These are phyloP conservation scores for Cephus cinctus DNA, from an alignment of 1,140 invertebrate genomes.

Conservation along the genomic window DNA sequence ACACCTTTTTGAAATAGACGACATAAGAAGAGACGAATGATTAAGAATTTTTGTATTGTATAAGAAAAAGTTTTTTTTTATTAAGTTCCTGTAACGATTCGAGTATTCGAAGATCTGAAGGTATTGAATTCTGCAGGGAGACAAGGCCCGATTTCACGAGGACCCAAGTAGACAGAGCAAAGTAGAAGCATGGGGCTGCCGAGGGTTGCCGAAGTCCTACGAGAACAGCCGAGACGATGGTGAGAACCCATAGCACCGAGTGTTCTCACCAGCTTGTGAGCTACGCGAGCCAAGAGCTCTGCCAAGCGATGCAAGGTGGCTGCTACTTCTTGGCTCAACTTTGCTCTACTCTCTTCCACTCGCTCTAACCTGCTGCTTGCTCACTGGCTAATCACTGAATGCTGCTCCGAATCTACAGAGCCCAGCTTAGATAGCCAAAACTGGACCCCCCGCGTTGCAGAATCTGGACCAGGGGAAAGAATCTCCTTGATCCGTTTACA, in stretches of 20 bases:
- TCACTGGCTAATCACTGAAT: background rate
- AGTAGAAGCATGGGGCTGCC: slow-evolving; percentile 20
- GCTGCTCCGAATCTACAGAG: too few relatives aligned
- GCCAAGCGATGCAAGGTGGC: slow-evolving; percentile 25
- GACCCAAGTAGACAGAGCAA: slow-evolving; percentile 16
- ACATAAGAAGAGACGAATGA: too few relatives aligned
- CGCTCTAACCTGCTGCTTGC: too few relatives aligned
- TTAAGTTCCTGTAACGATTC: too few relatives aligned
- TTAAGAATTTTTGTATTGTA: too few relatives aligned
- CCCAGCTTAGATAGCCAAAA: too few relatives aligned
- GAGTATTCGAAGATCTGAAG: too few relatives aligned
- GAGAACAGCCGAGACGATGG: slow-evolving; percentile 51
- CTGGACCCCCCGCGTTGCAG: too few relatives aligned
- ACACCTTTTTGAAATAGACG: too few relatives aligned
- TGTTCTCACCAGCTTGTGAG: slow-evolving; percentile 51
- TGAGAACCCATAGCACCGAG: slow-evolving; percentile 53
- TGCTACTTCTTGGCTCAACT: too few relatives aligned
- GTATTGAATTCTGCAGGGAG: slow-evolving; percentile 19
- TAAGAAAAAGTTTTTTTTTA: too few relatives aligned
- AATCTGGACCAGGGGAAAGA: background rate
- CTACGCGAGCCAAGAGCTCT: slow-evolving; percentile 25
- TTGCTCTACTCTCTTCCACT: too few relatives aligned
- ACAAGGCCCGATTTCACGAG: slow-evolving; percentile 23
- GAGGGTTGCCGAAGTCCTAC: slow-evolving; percentile 36
- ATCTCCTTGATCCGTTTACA: background rate